Conservation (phyloP, 2,113 vertebrate species). For the Esox niger region DNA sequence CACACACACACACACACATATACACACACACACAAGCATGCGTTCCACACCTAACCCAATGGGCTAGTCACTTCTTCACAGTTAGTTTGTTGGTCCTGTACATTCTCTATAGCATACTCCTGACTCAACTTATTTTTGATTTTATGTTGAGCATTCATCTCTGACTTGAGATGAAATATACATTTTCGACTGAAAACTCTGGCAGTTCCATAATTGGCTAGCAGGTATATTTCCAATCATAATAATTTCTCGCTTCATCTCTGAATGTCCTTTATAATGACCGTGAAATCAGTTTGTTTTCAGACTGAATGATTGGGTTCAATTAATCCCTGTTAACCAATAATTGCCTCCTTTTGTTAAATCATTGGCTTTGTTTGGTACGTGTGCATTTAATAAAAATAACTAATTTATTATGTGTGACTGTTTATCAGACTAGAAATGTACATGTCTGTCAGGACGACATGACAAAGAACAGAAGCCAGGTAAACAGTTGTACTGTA, state of each 20-base stretch:
- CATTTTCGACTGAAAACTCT: conserved; percentile 32
- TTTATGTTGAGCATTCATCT: not conserved
- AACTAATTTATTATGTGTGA: too few relatives aligned
- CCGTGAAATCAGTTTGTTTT: conserved; percentile 29
- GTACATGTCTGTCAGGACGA: not conserved
- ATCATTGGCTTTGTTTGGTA: conserved; percentile 21
- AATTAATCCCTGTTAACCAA: conserved; percentile 48
- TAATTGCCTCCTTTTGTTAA: conserved; percentile 38
- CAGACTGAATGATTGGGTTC: conserved; percentile 33
- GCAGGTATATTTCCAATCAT: conserved; percentile 47
- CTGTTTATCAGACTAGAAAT: conserved; percentile 18
- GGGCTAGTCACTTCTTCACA: conserved; percentile 13
- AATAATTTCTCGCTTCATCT: conserved; percentile 41
- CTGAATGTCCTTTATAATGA: conserved; percentile 33
- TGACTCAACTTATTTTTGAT: not conserved
- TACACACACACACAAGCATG: conserved; percentile 11
- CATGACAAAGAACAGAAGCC: conserved; percentile 2
- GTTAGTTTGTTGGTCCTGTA: not conserved
- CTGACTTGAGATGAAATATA: conserved; percentile 23
- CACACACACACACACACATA: conserved; percentile 22
- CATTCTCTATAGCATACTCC: too few relatives aligned
- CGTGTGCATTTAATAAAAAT: conserved; percentile 12
- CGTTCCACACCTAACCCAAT: not conserved
- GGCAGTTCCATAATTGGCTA: conserved; percentile 26
- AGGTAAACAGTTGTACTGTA: conserved; percentile 14